phyloP scores from a whole-genome alignment of 2,797 vertebrate genomes.

The Macropus fuliginosus region DNA sequence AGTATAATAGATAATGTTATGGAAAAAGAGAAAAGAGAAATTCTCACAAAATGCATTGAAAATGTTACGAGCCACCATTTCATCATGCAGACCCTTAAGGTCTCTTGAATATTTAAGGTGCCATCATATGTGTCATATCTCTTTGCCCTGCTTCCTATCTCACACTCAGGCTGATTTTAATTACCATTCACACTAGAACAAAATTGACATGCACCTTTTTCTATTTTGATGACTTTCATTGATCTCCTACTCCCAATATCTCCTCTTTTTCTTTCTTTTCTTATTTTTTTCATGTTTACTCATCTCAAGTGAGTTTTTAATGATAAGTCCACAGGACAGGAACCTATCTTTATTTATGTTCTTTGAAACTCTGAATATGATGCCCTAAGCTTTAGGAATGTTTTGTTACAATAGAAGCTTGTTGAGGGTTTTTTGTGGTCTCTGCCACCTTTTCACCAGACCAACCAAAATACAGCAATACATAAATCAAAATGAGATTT shows the following conservation, averaged over 20 bases:
- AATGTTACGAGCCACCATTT: slow-evolving; percentile 17
- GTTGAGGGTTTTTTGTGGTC: neutral
- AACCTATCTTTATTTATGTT: neutral
- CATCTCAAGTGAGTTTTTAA: neutral
- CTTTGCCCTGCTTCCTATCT: neutral
- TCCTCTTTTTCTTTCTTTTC: neutral
- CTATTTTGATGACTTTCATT: slow-evolving; percentile 16
- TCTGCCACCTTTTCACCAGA: neutral
- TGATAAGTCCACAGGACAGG: neutral
- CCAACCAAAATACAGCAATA: neutral
- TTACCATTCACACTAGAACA: slow-evolving; percentile 16
- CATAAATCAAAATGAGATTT: slow-evolving; percentile 12
- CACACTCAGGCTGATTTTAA: slow-evolving; percentile 14
- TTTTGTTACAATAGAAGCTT: neutral
- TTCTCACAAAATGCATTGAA: neutral
- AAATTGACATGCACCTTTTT: neutral
- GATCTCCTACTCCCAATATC: neutral
- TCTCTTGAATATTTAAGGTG: slow-evolving; percentile 13
- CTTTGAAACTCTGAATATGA: neutral
- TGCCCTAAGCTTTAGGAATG: neutral
- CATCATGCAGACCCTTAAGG: neutral
- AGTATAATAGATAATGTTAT: neutral
- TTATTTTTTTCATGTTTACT: slow-evolving; percentile 13
- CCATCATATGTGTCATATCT: neutral
- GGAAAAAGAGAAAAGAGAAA: neutral